Conservation (phyloP, 2,888 invertebrate genomes). For the Trilocha varians region DNA sequence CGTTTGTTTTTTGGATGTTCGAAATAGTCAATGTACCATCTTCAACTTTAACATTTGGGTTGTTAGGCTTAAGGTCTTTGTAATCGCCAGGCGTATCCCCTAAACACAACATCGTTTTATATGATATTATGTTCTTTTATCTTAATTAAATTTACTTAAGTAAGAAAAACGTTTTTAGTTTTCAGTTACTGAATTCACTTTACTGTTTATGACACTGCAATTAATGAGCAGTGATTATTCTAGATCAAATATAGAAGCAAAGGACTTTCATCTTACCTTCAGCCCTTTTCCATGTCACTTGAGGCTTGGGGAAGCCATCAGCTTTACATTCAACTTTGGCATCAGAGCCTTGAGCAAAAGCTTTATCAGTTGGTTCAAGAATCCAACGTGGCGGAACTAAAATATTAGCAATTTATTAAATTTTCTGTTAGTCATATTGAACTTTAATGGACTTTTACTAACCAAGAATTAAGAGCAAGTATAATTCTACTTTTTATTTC, state of each 20-base stretch:
- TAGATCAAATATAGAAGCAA: too few species aligned
- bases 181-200: background rate
- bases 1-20: constrained; percentile 93
- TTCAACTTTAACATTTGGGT: constrained; percentile 92
- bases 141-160: too few species aligned
- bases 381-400: constrained; percentile 97
- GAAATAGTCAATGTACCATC: constrained; percentile 93
- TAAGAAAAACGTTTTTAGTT: too few species aligned
- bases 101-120: constrained; percentile 35
- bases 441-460: too few species aligned
- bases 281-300: constrained; percentile 96
- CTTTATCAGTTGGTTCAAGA: constrained; percentile 94
- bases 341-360: constrained; percentile 94
- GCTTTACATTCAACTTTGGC: constrained; percentile 96
- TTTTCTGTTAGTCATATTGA: constrained; percentile 9
- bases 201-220: background rate
- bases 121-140: too few species aligned
- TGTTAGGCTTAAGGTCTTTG: constrained; percentile 91
- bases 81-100: constrained; percentile 94
- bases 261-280: constrained; percentile 83
- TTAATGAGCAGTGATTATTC: too few species aligned
- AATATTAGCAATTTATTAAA: constrained; percentile 42
- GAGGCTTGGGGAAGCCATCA: constrained; percentile 95
- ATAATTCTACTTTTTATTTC: too few species aligned
- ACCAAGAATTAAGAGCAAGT: too few species aligned